phyloP scores from a whole-genome alignment of 2,797 vertebrate genomes.

The Pitangus sulphuratus region DNA sequence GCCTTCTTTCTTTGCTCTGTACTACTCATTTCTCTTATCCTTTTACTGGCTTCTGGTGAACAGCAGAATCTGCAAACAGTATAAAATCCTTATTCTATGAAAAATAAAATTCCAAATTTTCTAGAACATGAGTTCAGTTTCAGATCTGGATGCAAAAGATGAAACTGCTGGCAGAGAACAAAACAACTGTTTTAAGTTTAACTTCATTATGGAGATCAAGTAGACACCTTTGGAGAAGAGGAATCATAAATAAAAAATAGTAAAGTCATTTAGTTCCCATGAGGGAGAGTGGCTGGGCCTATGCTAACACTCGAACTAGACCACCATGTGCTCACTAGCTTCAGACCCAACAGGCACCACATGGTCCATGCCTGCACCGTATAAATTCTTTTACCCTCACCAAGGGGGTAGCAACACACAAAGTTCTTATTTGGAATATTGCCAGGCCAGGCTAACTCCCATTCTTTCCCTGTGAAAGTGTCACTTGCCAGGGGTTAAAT shows the following conservation, averaged over 20 bases:
- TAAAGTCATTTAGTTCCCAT: background rate
- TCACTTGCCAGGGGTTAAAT: background rate
- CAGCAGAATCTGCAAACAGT: background rate
- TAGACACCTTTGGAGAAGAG: background rate
- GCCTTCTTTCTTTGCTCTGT: background rate
- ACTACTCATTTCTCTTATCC: background rate
- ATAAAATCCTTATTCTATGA: background rate
- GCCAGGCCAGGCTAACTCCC: background rate
- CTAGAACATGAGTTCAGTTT: background rate
- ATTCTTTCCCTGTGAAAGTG: background rate
- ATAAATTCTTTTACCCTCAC: background rate
- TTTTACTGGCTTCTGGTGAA: background rate
- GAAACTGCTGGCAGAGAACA: background rate
- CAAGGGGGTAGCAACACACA: background rate
- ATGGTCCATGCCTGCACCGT: rapidly evolving
- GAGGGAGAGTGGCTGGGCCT: background rate
- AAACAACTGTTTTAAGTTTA: background rate
- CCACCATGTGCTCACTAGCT: background rate
- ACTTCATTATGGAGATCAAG: background rate
- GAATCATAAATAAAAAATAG: background rate
- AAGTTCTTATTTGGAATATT: background rate
- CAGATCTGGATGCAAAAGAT: background rate
- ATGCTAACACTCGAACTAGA: background rate
- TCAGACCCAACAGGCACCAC: background rate
- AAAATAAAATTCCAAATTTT: background rate